Conservation (phyloP, 2,113 vertebrate species). For the Takifugu bimaculatus region DNA sequence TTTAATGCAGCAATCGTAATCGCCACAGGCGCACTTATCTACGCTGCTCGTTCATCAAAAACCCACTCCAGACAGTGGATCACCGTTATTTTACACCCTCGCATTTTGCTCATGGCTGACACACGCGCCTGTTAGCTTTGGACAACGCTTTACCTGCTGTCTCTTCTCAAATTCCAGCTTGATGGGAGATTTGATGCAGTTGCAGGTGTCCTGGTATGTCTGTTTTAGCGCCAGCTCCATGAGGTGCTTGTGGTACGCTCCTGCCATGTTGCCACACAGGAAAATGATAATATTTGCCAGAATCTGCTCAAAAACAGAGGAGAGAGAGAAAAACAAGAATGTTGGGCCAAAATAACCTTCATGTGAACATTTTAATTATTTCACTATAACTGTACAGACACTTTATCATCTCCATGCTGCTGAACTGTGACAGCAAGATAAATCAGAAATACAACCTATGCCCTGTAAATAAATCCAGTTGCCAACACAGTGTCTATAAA, state of each 20-base stretch:
- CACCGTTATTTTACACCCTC: neutral
- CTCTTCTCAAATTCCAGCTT: conserved; percentile 97
- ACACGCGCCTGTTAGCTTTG: neutral
- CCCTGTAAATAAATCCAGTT: neutral
- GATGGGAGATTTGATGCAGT: conserved; percentile 97
- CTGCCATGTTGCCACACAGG: conserved; percentile 93
- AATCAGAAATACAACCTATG: neutral
- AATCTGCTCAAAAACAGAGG: conserved; percentile 73
- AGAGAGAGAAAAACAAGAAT: neutral
- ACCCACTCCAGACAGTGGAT: no score
- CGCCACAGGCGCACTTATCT: neutral
- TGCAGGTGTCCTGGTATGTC: conserved; percentile 95
- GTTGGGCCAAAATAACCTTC: neutral
- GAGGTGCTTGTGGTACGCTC: conserved; percentile 94
- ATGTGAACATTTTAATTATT: no score
- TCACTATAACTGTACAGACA: no score
- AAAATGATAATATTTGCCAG: conserved; percentile 95
- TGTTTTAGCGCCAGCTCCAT: conserved; percentile 95
- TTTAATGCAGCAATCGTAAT: neutral
- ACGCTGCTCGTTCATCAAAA: neutral
- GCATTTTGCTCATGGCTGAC: neutral
- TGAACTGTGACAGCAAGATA: neutral
- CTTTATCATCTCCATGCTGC: no score
- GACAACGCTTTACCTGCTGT: conserved; percentile 82
- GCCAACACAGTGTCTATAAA: neutral